phyloP scores from a whole-genome alignment of 2,113 vertebrate genomes.

The Lepisosteus osseus region DNA sequence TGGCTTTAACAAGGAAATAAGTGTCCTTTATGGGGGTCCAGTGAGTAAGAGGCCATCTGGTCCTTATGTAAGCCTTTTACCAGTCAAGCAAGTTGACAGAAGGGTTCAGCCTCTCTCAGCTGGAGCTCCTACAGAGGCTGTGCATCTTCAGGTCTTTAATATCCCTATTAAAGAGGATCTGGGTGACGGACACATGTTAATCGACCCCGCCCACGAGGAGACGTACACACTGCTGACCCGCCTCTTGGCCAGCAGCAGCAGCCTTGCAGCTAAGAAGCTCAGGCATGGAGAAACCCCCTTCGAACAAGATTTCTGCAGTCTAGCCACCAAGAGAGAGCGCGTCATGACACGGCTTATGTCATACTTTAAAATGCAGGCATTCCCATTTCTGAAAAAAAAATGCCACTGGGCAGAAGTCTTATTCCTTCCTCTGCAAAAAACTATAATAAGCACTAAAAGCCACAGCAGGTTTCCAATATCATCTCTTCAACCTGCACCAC shows the following conservation, averaged over 20 bases:
- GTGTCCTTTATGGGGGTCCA: background rate
- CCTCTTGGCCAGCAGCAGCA: background rate
- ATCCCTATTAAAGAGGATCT: conserved; percentile 9
- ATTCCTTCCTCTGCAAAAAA: no score
- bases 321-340: background rate
- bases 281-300: no score
- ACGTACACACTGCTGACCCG: background rate
- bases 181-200: background rate
- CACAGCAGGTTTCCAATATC: no score
- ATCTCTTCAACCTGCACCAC: no score
- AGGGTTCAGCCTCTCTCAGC: background rate
- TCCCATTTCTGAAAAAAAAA: background rate
- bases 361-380: background rate
- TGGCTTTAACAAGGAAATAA: no score
- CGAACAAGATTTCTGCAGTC: no score
- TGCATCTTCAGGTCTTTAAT: background rate
- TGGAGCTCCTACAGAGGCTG: background rate
- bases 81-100: background rate
- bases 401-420: no score
- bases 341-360: background rate
- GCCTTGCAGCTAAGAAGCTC: background rate
- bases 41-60: background rate
- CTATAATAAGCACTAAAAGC: no score
- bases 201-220: background rate
- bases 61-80: background rate